Percentiles rank a stretch among this genome's conserved stretches.
Evolutionary conservation across 2,888 invertebrate species (phyloP).

Genomic region (Cephus rjabovi): DNA sequence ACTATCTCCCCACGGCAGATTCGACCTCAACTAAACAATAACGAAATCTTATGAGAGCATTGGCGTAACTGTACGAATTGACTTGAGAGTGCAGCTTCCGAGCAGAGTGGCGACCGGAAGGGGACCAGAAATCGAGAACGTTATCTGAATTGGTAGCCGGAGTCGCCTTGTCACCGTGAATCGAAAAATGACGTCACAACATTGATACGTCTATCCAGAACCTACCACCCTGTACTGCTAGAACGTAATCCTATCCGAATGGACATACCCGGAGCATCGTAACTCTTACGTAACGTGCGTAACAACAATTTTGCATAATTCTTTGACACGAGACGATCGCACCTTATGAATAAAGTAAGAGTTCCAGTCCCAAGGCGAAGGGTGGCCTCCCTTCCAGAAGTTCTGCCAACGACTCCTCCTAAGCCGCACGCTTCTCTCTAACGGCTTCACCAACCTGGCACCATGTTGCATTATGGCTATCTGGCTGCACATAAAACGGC

Average conservation of each 20-base stretch:
- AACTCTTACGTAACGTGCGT: background rate
- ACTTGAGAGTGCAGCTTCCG: too few species aligned
- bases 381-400: constrained; percentile 14
- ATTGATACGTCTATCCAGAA: too few species aligned
- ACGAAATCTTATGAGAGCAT: too few species aligned
- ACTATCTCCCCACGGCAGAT: too few species aligned
- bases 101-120: too few species aligned
- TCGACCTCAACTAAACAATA: too few species aligned
- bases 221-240: too few species aligned
- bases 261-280: background rate
- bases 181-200: too few species aligned
- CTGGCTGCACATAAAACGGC: constrained; percentile 57
- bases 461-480: constrained; percentile 60
- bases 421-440: constrained; percentile 9
- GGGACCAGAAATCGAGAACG: too few species aligned
- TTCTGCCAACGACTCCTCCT: constrained; percentile 9
- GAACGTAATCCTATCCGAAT: background rate
- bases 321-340: constrained; percentile 15
- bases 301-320: background rate
- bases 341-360: constrained; percentile 49
- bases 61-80: too few species aligned
- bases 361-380: constrained; percentile 4
- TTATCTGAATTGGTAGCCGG: too few species aligned
- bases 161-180: too few species aligned
- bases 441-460: constrained; percentile 23